Base-by-base conservation (phyloP, 2,888 invertebrate species). In the Phaonia tiefii region DNA sequence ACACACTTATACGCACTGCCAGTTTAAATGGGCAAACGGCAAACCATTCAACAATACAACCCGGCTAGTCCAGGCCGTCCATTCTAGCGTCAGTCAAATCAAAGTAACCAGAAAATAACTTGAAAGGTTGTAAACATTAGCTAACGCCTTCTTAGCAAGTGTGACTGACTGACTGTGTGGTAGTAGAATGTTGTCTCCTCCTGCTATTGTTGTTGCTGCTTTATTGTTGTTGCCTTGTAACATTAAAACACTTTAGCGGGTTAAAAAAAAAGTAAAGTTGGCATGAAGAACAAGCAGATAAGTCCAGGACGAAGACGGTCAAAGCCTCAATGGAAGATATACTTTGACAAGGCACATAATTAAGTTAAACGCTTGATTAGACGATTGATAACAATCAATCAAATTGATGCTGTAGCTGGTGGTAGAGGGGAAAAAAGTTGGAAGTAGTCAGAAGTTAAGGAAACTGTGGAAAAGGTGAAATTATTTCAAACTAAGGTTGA, bases 351-450 rank as follows among this genome's bases (percentile, higher is more conserved):
- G 80, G 31, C 72, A 78, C 81, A 78, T 78, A 81, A 78, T 78
- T 81, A 78, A 78, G 78, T 75, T 81, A 81, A 78, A 81, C 56
- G 78, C 71, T 78, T 75, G 71, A 81, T 74, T 81, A 75, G 75
- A 39, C 78, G 71, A 78, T 69, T 72, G 67, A 70, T 78, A 75
- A 69, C 74, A 71, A 81, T 81, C 78, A 75, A 78, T 81, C 72
- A 81, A 31, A 58, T 65, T 31, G 56, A 42, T 17, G 17, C 31
- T n/a, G 22, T 39, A n/a, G n/a, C n/a, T n/a, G n/a, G n/a, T n/a
- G n/a, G n/a, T n/a, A 37, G 11, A 63, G 31, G 20, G 65, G 20
- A 37, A 79, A 71, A 67, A 31, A 31, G 8, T 3, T 31, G 31
- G 4, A 3, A 8, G 3, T 8, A 31, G 8, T 31, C 31, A 31